Conservation (phyloP, 2,113 vertebrate genomes). For the Melanerpes aurifrons region DNA sequence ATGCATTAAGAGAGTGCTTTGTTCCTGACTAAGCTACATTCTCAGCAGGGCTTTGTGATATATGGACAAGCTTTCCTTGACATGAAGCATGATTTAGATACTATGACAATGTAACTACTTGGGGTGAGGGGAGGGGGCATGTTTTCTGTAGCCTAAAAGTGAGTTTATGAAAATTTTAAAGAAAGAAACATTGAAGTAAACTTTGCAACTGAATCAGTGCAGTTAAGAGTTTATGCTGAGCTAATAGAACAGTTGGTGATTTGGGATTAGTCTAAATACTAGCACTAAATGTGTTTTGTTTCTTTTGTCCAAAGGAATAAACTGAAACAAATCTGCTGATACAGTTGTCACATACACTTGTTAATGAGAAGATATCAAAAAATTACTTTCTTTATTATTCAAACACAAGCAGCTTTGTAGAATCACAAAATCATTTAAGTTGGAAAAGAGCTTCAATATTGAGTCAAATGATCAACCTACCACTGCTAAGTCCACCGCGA, state of each 20-base stretch:
- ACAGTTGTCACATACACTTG: neutral
- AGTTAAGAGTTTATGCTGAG: neutral
- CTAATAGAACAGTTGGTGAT: neutral
- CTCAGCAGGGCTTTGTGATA: conserved; percentile 34
- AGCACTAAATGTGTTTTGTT: neutral
- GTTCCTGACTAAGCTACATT: conserved; percentile 28
- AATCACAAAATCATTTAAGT: neutral
- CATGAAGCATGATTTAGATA: conserved; percentile 35
- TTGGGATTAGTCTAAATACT: neutral
- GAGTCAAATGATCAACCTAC: neutral
- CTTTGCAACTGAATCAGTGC: neutral
- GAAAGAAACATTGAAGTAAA: conserved; percentile 29
- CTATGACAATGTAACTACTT: neutral
- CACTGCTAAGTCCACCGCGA: neutral
- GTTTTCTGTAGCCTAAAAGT: neutral
- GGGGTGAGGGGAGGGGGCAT: neutral
- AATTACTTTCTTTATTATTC: neutral
- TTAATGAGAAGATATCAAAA: neutral
- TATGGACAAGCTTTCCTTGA: conserved; percentile 49
- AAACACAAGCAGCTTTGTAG: neutral
- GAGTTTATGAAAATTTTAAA: conserved; percentile 39
- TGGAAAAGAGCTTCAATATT: neutral
- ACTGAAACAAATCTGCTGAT: neutral
- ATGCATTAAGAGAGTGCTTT: conserved; percentile 19
- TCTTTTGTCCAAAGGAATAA: neutral